Evolutionary conservation across 2,113 vertebrate genomes (phyloP).

Genomic region (Muntiacus muntjak): DNA sequence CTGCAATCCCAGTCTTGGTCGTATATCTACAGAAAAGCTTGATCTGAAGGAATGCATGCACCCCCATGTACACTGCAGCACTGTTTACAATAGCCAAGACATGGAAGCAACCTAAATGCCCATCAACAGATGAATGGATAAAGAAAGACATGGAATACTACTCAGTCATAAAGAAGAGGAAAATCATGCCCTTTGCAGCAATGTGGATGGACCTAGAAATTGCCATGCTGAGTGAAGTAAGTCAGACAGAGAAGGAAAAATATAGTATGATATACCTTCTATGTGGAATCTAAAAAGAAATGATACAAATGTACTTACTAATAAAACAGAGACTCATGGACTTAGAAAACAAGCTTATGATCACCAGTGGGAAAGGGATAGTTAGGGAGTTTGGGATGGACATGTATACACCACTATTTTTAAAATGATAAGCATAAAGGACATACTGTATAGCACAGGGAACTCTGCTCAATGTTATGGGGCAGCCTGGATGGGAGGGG

Average conservation of each 20-base stretch:
- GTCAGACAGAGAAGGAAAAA: background rate
- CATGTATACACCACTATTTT: background rate
- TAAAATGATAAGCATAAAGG: background rate
- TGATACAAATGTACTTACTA: background rate
- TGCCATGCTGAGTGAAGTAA: background rate
- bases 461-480: background rate
- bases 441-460: background rate
- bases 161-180: background rate
- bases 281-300: background rate
- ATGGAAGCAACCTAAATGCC: background rate
- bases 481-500: background rate
- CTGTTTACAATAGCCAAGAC: background rate
- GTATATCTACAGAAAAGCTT: background rate
- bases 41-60: background rate
- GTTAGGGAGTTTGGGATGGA: background rate
- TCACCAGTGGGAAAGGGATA: background rate
- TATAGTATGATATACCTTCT: background rate
- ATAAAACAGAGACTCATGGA: background rate
- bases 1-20: background rate
- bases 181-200: background rate
- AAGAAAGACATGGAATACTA: background rate
- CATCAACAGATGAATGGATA: background rate
- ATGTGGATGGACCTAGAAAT: background rate
- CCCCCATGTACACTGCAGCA: background rate
- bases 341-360: background rate